phyloP scores from a whole-genome alignment of 2,888 invertebrate genomes.

The Oconnorella tubifera region DNA sequence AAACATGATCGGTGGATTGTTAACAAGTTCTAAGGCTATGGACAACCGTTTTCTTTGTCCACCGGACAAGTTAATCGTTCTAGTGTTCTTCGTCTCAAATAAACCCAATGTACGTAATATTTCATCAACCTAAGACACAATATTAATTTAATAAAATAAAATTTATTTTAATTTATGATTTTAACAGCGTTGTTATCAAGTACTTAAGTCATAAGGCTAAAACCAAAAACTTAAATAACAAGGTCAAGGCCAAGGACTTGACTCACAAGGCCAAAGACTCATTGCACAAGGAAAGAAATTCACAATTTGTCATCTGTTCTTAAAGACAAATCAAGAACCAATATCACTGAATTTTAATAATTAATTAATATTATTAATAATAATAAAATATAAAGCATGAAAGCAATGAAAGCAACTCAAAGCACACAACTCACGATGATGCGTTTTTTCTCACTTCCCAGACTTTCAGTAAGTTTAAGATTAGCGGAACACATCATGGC shows the following conservation, averaged over 20 bases:
- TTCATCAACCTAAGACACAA: conserved; percentile 61
- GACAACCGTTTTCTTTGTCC: conserved; percentile 86
- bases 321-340: not conserved
- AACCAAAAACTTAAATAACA: too few relatives aligned
- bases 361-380: not conserved
- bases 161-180: too few relatives aligned
- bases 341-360: not conserved
- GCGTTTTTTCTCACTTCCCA: conserved; percentile 69
- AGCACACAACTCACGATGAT: conserved; percentile 83
- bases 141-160: too few relatives aligned
- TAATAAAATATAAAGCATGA: not conserved
- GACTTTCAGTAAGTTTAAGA: conserved; percentile 73
- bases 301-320: not conserved
- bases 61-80: conserved; percentile 75
- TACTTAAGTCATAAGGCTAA: too few relatives aligned
- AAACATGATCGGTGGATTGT: conserved; percentile 87
- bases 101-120: conserved; percentile 80
- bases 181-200: too few relatives aligned
- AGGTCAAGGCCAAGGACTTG: too few relatives aligned
- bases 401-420: too few relatives aligned
- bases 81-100: conserved; percentile 70
- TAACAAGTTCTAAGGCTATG: conserved; percentile 84
- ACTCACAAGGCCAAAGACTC: too few relatives aligned
- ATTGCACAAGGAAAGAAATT: not conserved
- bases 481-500: conserved; percentile 81